A percentile compares a stretch with the other conserved stretches of the same genome.
Evolutionary conservation across 2,113 vertebrate genomes (phyloP).

Genomic region (Mirounga angustirostris): DNA sequence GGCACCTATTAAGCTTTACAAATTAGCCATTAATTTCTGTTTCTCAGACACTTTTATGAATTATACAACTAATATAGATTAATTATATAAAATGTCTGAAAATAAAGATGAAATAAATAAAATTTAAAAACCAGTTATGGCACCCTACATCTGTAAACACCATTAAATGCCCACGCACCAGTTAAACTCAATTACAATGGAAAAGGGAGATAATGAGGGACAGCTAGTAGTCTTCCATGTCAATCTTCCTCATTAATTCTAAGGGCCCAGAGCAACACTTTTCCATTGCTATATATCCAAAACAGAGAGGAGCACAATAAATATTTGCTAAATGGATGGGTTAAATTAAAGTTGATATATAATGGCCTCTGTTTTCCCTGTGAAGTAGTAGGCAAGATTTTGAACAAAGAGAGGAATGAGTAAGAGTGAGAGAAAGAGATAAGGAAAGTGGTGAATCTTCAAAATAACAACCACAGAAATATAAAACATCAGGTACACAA

Average conservation of each 20-base stretch:
- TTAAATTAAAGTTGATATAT: neutral
- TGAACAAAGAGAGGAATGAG: neutral
- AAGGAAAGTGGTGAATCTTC: neutral
- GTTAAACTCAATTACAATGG: neutral
- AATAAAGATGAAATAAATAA: slow-evolving; percentile 11
- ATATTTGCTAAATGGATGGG: neutral
- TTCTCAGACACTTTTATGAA: neutral
- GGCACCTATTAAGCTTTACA: neutral
- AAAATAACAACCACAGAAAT: neutral
- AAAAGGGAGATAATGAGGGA: neutral
- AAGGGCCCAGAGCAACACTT: neutral
- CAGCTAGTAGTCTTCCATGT: neutral
- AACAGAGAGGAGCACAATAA: neutral
- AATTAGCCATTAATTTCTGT: neutral
- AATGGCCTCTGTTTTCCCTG: neutral
- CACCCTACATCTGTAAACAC: neutral
- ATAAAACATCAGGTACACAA: neutral
- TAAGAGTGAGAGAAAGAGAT: neutral
- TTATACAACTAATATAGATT: neutral
- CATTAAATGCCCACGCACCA: neutral
- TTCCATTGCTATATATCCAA: neutral
- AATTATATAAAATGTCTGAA: neutral
- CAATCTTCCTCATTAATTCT: neutral
- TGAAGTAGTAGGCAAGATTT: neutral
- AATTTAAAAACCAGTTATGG: neutral